Percentiles rank a stretch among this genome's conserved stretches.
Conservation (phyloP, 2,113 vertebrate genomes). For the Eulemur rufifrons region DNA sequence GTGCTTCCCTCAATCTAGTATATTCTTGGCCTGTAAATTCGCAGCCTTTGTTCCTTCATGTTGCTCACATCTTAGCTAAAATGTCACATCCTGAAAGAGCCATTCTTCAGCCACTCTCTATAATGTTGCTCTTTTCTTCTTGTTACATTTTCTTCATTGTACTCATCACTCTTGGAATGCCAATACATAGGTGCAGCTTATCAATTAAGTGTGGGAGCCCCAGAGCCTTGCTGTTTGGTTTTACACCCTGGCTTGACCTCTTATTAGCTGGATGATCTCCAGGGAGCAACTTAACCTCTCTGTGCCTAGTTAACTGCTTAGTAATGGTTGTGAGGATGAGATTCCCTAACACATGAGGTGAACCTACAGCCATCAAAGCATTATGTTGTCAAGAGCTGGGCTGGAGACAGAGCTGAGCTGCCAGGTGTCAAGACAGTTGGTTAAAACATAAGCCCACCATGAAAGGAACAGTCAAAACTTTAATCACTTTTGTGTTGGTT, state of each 20-base stretch:
- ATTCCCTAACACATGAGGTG: background rate
- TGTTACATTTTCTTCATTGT: background rate
- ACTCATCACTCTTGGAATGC: background rate
- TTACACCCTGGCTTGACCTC: background rate
- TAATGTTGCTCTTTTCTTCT: background rate
- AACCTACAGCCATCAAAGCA: background rate
- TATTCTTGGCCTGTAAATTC: background rate
- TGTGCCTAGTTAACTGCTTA: background rate
- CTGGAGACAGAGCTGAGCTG: background rate
- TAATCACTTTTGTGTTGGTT: no score
- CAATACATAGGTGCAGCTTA: background rate
- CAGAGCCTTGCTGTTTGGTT: background rate
- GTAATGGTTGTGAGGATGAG: background rate
- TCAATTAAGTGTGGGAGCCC: no score
- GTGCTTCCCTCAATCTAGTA: background rate
- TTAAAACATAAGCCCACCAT: background rate
- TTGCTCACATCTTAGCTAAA: background rate
- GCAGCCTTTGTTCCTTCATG: background rate
- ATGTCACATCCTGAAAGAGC: background rate
- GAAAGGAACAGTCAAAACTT: background rate
- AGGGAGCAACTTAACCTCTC: background rate
- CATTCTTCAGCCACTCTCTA: background rate
- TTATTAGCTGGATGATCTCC: background rate
- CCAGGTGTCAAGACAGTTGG: background rate
- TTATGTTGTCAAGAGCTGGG: background rate